These are phyloP conservation scores for Dolichallabes microphthalmus DNA, from an alignment of 2,113 vertebrate genomes.

Conservation along the genomic window DNA sequence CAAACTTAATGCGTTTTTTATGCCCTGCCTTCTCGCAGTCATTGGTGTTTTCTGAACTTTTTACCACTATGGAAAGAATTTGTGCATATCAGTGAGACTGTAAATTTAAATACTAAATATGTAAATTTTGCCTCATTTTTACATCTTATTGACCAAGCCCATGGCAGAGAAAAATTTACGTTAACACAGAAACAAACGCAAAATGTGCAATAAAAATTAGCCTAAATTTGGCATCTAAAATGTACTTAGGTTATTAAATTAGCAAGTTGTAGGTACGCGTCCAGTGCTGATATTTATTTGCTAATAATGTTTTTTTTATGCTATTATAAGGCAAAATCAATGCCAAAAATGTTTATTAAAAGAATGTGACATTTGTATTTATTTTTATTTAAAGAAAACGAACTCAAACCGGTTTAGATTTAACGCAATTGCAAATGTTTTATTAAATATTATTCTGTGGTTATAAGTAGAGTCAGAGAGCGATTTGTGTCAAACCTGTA, in stretches of 20 bases:
- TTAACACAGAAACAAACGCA: neutral
- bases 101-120: neutral
- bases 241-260: neutral
- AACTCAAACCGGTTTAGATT: neutral
- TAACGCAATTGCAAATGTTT: neutral
- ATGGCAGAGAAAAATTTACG: neutral
- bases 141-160: neutral
- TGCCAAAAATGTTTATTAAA: neutral
- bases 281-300: neutral
- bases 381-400: neutral
- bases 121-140: neutral
- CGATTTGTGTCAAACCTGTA: neutral
- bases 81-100: neutral
- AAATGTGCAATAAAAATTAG: neutral
- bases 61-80: neutral
- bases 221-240: neutral
- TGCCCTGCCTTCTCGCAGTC: neutral
- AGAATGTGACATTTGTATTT: neutral
- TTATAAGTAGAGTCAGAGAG: neutral
- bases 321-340: neutral
- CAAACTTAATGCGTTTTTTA: slow-evolving; percentile 14
- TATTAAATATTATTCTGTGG: neutral
- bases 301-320: neutral
- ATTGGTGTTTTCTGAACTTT: slow-evolving; percentile 1
- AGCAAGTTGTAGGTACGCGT: neutral